Base-by-base conservation (phyloP, 2,888 invertebrate species). In the Conchocele bisecta region DNA sequence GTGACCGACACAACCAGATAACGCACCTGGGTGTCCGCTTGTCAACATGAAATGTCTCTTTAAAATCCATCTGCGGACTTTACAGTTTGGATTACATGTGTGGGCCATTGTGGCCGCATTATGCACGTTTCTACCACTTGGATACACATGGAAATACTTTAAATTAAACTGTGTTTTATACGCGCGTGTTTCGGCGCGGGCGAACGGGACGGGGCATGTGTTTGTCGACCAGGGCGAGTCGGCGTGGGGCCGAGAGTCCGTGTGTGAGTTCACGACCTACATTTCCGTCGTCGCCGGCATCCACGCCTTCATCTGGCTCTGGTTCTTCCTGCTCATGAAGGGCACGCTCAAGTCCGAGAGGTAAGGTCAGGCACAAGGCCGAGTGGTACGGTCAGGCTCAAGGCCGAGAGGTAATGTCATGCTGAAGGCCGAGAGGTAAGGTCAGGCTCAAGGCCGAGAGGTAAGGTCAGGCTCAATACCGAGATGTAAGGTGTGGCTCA, bases 231-330 rank as follows among this genome's bases (percentile, higher is more conserved):
- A 31, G 54, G 42, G 31, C 9, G 9, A 33, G 24, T 64, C 80
- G 4, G 42, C 46, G 20, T 77, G 72, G 72, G 75, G 77, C 2
- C 20, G 53, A n/a, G 24, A 44, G 20, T 31, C 53, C 3, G 29
- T 53, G 17, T 80, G 80, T 64, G 33, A 48, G 20, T 77, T 53
- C 44, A 46, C 60, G 1, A 80, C 69, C 7, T 80, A 67, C 31
- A 28, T 59, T 1, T 54, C 72, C 6, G 64, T 80, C 13, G 53
- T 70, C 3, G 75, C 65, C 0, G 54, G 54, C 9, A 72, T 77
- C 24, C 76, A 80, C 33, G 74, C 80, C 2, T 75, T 80, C 41
- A 77, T 80, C 13, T 80, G 79, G 79, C 72, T 71, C 42, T 79
- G 79, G 76, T 79, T 65, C 44, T 64, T 63, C 31, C 31, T 75